Base-by-base conservation (phyloP, 1,140 invertebrate species). In the Riptortus pedestris region DNA sequence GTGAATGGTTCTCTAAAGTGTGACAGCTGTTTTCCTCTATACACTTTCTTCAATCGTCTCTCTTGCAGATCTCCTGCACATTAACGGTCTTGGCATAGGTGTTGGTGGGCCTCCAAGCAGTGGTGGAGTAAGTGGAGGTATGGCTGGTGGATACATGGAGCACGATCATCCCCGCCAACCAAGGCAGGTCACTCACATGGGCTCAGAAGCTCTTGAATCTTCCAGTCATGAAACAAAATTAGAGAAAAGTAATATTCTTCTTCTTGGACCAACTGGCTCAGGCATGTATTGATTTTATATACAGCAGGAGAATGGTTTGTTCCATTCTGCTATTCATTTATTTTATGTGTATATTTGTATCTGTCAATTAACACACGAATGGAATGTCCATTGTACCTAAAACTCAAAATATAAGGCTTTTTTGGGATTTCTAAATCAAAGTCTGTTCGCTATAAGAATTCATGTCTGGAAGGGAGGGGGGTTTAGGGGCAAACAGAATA, bases 181-280 rank as follows among this genome's bases (percentile, higher is more conserved):
- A 31, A 43, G 66, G 16, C 51, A 55, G 24, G 24, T 55, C 14
- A 59, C 57, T 69, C 67, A 73, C 72, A 64, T 78, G 60, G 85
- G 90, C 48, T 89, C 88, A 2, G 91, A 95, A 71, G 86, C 96
- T 62, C 76, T 96, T n/a, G 91, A 96, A 68, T 79, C 85, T 38
- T 84, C 85, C 47, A 83, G 84, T 33, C 86, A 93, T 75, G 89
- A 93, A 68, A 76, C 98, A 26, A 85, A 90, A 70, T 76, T 99
- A 63, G 96, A 99, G 72, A 99, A 99, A 77, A 96, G 91, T 72
- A 99, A 99, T 73, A 96, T 99, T 65, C 79, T 99, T 14, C 81
- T 99, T 69, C 76, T 99, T 2, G 96, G 96, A 18, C 96, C 96
- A 26, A 99, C 96, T 18, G 96, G 96, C 60, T 96, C 93, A 70